phyloP scores from a whole-genome alignment of 2,113 vertebrate species.

The Misgurnus anguillicaudatus region DNA sequence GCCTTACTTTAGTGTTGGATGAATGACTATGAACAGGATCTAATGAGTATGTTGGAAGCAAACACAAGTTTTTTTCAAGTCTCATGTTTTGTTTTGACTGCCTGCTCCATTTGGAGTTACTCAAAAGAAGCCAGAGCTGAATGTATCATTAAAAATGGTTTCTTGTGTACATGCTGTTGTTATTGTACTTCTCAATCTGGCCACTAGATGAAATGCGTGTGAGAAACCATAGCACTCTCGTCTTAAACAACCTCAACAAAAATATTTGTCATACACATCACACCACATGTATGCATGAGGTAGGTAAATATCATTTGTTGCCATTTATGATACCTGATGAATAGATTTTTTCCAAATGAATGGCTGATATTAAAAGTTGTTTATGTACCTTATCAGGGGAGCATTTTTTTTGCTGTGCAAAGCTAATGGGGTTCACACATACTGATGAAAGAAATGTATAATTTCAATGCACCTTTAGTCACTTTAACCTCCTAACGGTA shows the following conservation, averaged over 20 bases:
- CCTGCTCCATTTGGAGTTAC: conserved; percentile 8
- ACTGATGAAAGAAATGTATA: too few species aligned
- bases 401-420: too few species aligned
- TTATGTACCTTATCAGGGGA: too few species aligned
- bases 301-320: background rate
- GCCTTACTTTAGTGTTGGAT: conserved; percentile 2
- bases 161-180: background rate
- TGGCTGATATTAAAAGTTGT: too few species aligned
- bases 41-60: conserved; percentile 11
- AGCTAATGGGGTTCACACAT: too few species aligned
- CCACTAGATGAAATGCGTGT: background rate
- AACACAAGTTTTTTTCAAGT: background rate
- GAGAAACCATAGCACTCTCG: background rate
- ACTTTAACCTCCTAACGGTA: too few species aligned
- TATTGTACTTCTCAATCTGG: background rate
- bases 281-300: background rate
- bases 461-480: too few species aligned
- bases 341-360: too few species aligned
- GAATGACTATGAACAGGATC: conserved; percentile 21
- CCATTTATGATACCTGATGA: background rate
- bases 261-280: background rate
- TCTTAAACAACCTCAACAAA: background rate
- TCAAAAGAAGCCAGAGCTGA: conserved; percentile 2
- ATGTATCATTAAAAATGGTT: conserved; percentile 13
- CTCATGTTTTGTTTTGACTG: conserved; percentile 21